Evolutionary conservation across 1,140 invertebrate genomes (phyloP).

Genomic region (Saxidomus purpurata): DNA sequence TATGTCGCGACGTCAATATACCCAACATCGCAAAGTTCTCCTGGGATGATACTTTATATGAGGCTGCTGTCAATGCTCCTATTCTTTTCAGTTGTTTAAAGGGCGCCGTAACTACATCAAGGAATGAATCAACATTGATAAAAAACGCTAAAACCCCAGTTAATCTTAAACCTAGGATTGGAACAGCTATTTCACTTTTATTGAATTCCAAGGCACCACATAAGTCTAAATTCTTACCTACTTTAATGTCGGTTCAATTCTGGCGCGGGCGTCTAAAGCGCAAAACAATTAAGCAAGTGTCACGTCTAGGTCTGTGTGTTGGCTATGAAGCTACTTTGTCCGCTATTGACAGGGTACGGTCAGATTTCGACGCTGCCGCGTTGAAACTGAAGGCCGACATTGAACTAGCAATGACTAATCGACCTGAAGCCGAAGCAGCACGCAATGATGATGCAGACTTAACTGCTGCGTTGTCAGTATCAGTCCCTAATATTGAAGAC

Average conservation of each 20-base stretch:
- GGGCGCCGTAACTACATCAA: neutral
- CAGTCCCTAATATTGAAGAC: too few species aligned
- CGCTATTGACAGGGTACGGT: neutral
- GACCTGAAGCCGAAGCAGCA: neutral
- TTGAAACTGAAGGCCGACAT: too few species aligned
- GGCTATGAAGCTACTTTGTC: neutral
- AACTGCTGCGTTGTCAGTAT: too few species aligned
- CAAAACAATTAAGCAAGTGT: slow-evolving; percentile 4
- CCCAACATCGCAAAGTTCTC: neutral
- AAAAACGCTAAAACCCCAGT: neutral
- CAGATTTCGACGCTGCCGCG: neutral
- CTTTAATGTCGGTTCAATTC: neutral
- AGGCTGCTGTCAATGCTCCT: neutral
- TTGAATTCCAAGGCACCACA: neutral
- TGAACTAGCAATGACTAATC: too few species aligned
- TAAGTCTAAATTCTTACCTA: neutral
- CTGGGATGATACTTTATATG: neutral
- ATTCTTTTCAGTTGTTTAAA: neutral
- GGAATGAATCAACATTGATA: neutral
- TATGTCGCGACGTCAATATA: neutral
- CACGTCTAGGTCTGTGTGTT: slow-evolving; percentile 14
- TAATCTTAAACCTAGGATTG: neutral
- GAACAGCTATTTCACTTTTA: neutral
- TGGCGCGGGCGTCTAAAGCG: neutral
- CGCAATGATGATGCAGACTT: neutral